phyloP scores from a whole-genome alignment of 2,113 vertebrate species.

The Calcarius ornatus region DNA sequence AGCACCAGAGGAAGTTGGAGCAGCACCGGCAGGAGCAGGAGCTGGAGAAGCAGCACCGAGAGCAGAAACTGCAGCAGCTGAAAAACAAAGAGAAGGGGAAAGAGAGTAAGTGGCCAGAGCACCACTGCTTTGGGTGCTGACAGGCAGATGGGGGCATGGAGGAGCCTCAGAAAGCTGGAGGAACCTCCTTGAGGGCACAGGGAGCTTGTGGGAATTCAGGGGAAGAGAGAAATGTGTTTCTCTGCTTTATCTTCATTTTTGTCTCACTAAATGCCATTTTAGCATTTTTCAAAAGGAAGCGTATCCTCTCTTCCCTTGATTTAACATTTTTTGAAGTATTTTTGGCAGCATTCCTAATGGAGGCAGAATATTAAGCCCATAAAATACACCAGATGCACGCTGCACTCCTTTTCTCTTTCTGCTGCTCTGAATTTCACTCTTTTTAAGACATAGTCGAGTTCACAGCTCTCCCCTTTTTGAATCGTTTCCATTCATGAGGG shows the following conservation, averaged over 20 bases:
- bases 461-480: background rate
- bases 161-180: background rate
- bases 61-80: conserved; percentile 92
- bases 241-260: background rate
- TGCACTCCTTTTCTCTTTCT: background rate
- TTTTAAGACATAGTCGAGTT: conserved; percentile 23
- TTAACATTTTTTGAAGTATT: conserved; percentile 14
- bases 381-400: background rate
- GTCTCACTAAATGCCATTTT: background rate
- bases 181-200: background rate
- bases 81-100: conserved; percentile 97
- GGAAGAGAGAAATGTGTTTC: background rate
- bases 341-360: conserved; percentile 37
- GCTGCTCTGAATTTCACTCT: background rate
- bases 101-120: conserved; percentile 84
- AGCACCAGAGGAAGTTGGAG: conserved; percentile 96
- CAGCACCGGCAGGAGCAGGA: conserved; percentile 92
- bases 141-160: background rate
- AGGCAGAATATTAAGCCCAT: background rate
- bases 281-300: background rate
- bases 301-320: background rate
- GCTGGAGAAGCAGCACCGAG: conserved; percentile 93
- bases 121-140: background rate
- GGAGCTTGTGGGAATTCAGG: background rate
- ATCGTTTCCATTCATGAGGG: conserved; percentile 17